Base-by-base conservation (phyloP, 2,797 vertebrate species). In the Petrocephalus schoutedeni region DNA sequence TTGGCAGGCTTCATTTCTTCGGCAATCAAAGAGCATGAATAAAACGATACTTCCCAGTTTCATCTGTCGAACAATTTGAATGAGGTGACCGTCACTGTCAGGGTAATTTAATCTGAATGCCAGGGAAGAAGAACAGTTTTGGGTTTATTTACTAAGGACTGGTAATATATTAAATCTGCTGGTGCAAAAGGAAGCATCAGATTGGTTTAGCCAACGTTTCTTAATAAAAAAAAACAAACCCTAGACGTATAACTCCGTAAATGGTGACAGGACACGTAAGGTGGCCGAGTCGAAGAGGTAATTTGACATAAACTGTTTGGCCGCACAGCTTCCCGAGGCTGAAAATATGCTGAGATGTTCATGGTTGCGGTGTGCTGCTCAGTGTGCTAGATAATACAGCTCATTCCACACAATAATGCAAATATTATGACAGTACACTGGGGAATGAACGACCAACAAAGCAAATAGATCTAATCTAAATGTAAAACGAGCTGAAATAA, bases 351-450 rank as follows among this genome's bases (percentile, higher is more conserved):
- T 45, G 45, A 80, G 36, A 82, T 82, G 77, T 82, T 82, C 77
- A 12, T n/a, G 4, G 9, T 23, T 21, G 49, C n/a, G 12, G 49
- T 49, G 49, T 54, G 51, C 74, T n/a, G 41, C n/a, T 54, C 21
- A 8, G n/a, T 12, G 41, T 21, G 80, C 45, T 83, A 8, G 19
- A 49, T 83, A 51, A 83, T 49, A 49, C 49, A 54, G 21, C 21
- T 83, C 45, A 51, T 83, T 83, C 45, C 21, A 83, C 51, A 83
- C n/a, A 83, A 83, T 83, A 51, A 83, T 51, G 51, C 80, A 83
- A 53, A 83, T 83, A 83, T 83, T 83, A 83, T 83, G 80, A 54
- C 80, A 83, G 45, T 28, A 53, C 80, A 83, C 74, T 83, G 80
- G 45, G 45, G 49, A 83, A 28, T 83, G 80, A 53, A 83, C 19